These are phyloP conservation scores for Nephrotoma flavescens DNA, from an alignment of 2,888 invertebrate species.

Conservation along the genomic window DNA sequence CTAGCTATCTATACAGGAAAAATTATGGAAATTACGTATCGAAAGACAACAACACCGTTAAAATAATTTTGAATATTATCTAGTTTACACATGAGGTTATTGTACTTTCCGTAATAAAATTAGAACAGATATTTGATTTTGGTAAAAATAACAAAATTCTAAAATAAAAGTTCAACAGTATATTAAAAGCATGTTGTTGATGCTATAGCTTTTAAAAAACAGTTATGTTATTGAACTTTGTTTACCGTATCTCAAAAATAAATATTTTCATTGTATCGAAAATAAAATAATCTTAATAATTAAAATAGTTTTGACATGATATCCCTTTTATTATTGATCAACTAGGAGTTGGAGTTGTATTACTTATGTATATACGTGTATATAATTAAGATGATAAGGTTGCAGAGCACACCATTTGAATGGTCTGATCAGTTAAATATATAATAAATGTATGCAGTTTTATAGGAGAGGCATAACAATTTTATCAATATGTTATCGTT, in stretches of 20 bases:
- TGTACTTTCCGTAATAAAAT: not conserved
- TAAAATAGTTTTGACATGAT: too few species aligned
- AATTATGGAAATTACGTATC: not conserved
- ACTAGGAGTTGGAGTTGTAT: too few species aligned
- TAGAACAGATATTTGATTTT: not conserved
- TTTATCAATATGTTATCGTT: not conserved
- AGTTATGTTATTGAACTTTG: too few species aligned
- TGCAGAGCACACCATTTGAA: too few species aligned
- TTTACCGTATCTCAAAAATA: too few species aligned
- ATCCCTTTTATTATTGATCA: too few species aligned
- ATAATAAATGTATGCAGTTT: too few species aligned
- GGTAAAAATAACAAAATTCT: not conserved
- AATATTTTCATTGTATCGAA: not conserved
- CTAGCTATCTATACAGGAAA: not conserved
- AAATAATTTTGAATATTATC: not conserved
- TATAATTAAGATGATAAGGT: too few species aligned
- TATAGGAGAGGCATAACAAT: not conserved
- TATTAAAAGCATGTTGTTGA: not conserved
- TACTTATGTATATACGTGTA: too few species aligned
- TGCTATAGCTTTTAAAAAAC: too few species aligned
- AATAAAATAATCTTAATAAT: too few species aligned
- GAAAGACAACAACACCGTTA: not conserved
- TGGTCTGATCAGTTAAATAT: too few species aligned
- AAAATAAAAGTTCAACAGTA: not conserved
- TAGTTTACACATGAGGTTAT: not conserved